phyloP scores from a whole-genome alignment of 2,113 vertebrate genomes.

The Channa argus region DNA sequence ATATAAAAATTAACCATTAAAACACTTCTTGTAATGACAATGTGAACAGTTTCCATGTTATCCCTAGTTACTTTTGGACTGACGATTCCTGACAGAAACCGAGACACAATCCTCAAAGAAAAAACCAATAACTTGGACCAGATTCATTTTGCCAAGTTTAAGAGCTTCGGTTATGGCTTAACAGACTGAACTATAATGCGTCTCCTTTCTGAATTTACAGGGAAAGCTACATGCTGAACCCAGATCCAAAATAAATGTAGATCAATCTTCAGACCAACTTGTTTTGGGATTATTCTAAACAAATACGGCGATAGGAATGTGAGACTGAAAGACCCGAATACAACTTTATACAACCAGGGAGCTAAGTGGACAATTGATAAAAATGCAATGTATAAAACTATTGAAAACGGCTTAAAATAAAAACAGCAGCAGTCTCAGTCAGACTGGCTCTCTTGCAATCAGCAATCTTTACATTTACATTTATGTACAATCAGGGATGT shows the following conservation, averaged over 20 bases:
- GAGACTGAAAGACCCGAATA: background rate
- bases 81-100: background rate
- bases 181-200: background rate
- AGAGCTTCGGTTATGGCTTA: background rate
- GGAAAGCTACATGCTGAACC: background rate
- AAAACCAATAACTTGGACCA: slow-evolving; percentile 7
- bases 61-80: background rate
- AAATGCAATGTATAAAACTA: slow-evolving; percentile 64
- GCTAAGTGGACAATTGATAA: slow-evolving; percentile 14
- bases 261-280: no score
- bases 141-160: background rate
- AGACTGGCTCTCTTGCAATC: slow-evolving; percentile 21
- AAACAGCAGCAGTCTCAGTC: slow-evolving; percentile 20
- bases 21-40: slow-evolving; percentile 17
- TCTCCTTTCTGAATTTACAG: background rate
- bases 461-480: slow-evolving; percentile 62
- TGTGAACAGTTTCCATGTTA: background rate
- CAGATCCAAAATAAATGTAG: background rate
- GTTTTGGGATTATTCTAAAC: background rate
- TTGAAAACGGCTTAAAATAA: slow-evolving; percentile 55
- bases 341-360: background rate
- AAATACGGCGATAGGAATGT: slow-evolving; percentile 30
- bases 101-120: background rate
- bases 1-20: slow-evolving; percentile 26
- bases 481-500: slow-evolving; percentile 66